phyloP scores from a whole-genome alignment of 2,113 vertebrate genomes.

The Athene noctua region DNA sequence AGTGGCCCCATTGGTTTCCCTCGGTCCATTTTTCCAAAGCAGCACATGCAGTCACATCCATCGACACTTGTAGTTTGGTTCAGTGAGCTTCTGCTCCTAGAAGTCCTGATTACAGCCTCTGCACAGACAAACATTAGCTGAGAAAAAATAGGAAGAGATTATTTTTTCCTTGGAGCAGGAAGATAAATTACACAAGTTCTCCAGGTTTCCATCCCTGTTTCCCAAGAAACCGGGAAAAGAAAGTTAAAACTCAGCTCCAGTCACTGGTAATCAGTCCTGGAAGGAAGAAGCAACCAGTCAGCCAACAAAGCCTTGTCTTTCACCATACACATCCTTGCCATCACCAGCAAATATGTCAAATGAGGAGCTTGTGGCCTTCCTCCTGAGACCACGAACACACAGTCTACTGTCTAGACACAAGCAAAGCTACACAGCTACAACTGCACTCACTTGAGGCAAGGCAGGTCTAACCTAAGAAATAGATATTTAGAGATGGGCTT shows the following conservation, averaged over 20 bases:
- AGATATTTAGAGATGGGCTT: not conserved
- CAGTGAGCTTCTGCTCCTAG: not conserved
- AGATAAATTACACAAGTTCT: not conserved
- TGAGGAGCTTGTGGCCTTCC: not conserved
- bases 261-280: not conserved
- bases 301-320: not conserved
- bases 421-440: not conserved
- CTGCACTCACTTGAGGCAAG: not conserved
- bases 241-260: not conserved
- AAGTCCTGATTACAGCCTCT: not conserved
- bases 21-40: not conserved
- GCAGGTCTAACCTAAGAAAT: not conserved
- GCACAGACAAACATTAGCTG: not conserved
- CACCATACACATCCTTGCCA: not conserved
- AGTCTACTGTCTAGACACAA: not conserved
- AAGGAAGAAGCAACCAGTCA: not conserved
- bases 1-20: not conserved
- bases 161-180: not conserved
- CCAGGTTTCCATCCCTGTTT: not conserved
- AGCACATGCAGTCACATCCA: not conserved
- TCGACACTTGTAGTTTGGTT: not conserved
- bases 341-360: not conserved
- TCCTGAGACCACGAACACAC: not conserved
- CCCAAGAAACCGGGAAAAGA: not conserved
- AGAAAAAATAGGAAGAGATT: not conserved